Conservation (phyloP, 35 echinoderm and acorn worm genomes). For the Acanthaster planci region DNA sequence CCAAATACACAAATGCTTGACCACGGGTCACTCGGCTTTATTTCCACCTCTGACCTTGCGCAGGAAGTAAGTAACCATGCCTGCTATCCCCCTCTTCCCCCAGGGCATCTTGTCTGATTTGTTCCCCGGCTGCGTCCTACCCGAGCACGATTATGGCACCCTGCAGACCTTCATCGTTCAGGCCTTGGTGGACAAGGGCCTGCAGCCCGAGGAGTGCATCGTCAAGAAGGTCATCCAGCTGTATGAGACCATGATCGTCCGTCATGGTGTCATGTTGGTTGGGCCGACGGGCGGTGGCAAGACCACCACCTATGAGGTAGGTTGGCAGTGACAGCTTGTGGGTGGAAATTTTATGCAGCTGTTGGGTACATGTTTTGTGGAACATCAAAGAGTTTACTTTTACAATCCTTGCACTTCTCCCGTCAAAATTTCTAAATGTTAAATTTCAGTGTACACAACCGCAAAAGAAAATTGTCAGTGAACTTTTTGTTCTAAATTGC, state of each 20-base stretch:
- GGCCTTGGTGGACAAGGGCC: conserved; percentile 64
- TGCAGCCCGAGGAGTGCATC: conserved; percentile 73
- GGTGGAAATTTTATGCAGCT: too few relatives aligned
- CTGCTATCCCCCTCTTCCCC: background rate
- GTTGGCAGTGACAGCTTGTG: too few relatives aligned
- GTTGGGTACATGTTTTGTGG: too few relatives aligned
- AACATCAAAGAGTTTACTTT: background rate
- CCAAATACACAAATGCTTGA: background rate
- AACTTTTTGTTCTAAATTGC: too few relatives aligned
- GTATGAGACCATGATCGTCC: conserved; percentile 99
- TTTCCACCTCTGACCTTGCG: background rate
- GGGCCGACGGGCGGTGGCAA: conserved; percentile 96
- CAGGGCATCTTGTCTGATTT: conserved; percentile 92
- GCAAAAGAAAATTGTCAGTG: too few relatives aligned
- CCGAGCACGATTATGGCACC: conserved; percentile 92
- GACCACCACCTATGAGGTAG: conserved; percentile 92
- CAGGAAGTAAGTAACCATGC: background rate
- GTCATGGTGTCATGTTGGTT: conserved; percentile 99
- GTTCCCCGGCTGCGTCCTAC: conserved; percentile 83
- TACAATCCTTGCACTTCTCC: background rate
- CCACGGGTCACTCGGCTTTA: background rate
- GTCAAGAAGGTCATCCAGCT: conserved; percentile 93
- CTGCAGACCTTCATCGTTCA: conserved; percentile 80
- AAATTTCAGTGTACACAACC: too few relatives aligned
- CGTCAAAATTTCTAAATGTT: too few relatives aligned